Conservation (phyloP, 2,113 vertebrate species). For the Rhodinocichla rosea region DNA sequence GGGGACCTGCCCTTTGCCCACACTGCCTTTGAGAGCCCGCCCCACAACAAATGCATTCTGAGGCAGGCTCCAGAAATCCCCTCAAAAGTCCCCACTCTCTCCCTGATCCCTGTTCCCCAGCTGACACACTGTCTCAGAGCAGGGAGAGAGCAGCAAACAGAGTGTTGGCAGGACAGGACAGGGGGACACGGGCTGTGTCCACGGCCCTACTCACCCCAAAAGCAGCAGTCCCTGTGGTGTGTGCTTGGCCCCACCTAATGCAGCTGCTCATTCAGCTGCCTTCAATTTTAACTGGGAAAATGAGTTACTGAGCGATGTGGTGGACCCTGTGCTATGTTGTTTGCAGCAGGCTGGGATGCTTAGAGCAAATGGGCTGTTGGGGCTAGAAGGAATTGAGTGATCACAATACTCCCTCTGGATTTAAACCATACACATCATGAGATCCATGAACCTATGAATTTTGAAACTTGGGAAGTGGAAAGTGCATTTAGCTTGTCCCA, state of each 20-base stretch:
- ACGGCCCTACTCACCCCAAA: neutral
- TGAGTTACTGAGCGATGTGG: neutral
- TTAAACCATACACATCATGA: neutral
- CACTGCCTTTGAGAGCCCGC: accelerated
- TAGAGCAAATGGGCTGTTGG: neutral
- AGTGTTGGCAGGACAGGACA: neutral
- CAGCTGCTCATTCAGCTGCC: neutral
- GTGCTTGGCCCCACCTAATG: accelerated
- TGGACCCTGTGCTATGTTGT: neutral
- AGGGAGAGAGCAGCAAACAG: accelerated
- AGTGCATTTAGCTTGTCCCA: neutral
- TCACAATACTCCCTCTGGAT: neutral
- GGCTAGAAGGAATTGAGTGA: neutral
- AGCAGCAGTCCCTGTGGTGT: accelerated
- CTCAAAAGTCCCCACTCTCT: neutral
- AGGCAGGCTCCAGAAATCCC: neutral
- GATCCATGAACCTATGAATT: neutral
- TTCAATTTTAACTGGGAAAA: neutral
- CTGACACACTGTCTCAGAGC: neutral
- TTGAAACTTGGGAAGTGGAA: neutral
- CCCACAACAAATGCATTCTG: neutral
- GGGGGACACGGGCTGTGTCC: no score
- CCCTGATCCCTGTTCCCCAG: accelerated
- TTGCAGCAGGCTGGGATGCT: neutral
- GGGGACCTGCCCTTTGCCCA: neutral